Evolutionary conservation across 2,888 invertebrate genomes (phyloP).

Genomic region (Patella depressa): DNA sequence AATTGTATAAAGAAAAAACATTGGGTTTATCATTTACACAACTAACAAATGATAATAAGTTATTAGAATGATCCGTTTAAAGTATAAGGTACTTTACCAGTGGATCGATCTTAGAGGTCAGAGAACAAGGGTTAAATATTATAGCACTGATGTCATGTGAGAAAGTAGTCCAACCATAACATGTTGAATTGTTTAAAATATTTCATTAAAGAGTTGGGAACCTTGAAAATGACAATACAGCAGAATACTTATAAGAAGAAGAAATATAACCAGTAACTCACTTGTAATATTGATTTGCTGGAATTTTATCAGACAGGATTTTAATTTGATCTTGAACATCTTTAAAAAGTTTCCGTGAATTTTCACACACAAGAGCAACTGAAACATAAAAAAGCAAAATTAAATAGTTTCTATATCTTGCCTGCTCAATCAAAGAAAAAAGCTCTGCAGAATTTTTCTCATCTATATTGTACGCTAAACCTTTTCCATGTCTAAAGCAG

Average conservation of each 20-base stretch:
- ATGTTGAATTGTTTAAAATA: no score
- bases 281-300: conserved; percentile 83
- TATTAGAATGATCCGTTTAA: background rate
- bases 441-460: no score
- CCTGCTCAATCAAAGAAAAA: no score
- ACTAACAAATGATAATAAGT: conserved; percentile 2
- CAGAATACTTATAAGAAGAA: no score
- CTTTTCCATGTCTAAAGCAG: no score
- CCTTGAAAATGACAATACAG: no score
- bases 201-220: no score
- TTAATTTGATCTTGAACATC: conserved; percentile 78
- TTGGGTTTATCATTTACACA: background rate
- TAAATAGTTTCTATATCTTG: background rate
- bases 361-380: conserved; percentile 59
- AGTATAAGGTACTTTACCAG: background rate
- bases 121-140: background rate
- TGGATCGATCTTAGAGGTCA: background rate
- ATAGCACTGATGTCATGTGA: no score
- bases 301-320: conserved; percentile 79
- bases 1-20: background rate
- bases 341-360: conserved; percentile 78
- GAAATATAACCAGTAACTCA: conserved; percentile 50
- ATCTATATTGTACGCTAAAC: no score
- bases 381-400: conserved; percentile 25
- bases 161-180: no score